Conservation (phyloP, 1,140 invertebrate species). For the Magallana angulata region DNA sequence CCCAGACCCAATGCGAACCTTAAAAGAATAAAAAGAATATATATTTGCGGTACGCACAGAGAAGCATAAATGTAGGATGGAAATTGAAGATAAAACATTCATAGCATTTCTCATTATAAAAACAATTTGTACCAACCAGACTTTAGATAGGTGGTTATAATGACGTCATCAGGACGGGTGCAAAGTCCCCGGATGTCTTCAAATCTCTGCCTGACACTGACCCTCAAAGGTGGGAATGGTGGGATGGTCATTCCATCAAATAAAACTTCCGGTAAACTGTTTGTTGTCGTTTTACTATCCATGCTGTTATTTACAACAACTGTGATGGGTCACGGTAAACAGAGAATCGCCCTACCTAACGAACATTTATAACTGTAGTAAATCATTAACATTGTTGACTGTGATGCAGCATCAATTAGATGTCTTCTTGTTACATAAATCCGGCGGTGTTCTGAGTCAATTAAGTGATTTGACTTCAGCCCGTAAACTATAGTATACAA, state of each 20-base stretch:
- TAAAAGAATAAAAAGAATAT: background rate
- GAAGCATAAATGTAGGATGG: background rate
- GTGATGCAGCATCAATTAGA: background rate
- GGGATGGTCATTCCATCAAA: conserved; percentile 5
- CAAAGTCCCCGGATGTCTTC: background rate
- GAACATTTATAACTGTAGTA: background rate
- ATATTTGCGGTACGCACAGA: background rate
- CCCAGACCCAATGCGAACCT: conserved; percentile 48
- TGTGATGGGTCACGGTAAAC: background rate
- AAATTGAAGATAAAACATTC: background rate
- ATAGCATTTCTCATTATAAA: no score
- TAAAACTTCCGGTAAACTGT: background rate
- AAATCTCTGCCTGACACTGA: background rate
- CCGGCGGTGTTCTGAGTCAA: no score
- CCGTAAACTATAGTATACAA: no score
- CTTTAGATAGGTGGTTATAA: background rate
- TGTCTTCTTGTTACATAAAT: no score
- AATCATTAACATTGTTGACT: no score
- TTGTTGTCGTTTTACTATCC: background rate
- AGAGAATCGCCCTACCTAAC: background rate
- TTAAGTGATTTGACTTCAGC: no score
- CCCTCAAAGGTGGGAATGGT: background rate
- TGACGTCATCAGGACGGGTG: background rate
- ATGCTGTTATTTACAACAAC: background rate
- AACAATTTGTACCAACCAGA: background rate